These are phyloP conservation scores for Omphaloscelis lunosa DNA, from an alignment of 2,888 invertebrate species.

Conservation along the genomic window DNA sequence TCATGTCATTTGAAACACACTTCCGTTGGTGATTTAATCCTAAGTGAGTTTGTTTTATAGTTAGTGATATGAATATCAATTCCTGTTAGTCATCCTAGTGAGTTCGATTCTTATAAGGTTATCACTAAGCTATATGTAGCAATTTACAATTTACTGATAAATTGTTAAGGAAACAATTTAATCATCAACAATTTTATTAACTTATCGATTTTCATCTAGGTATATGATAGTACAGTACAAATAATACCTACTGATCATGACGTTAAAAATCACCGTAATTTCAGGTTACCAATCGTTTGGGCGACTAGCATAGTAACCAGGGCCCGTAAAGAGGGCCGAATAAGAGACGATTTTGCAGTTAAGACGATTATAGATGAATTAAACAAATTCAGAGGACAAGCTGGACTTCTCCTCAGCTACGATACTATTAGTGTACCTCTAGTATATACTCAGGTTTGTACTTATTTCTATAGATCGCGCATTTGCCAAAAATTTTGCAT, in stretches of 20 bases:
- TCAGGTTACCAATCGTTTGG: slow-evolving; percentile 96
- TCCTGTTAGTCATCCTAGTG: slow-evolving; percentile 10
- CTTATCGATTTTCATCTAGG: background rate
- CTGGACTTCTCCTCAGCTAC: slow-evolving; percentile 94
- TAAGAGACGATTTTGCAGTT: slow-evolving; percentile 97
- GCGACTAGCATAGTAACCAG: slow-evolving; percentile 97
- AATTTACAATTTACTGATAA: slow-evolving; percentile 50
- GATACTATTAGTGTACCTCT: slow-evolving; percentile 95
- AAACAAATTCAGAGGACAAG: slow-evolving; percentile 95
- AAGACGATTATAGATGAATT: slow-evolving; percentile 97
- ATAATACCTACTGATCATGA: background rate
- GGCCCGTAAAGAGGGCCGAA: slow-evolving; percentile 97
- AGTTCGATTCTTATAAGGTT: slow-evolving; percentile 12
- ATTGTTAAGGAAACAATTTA: slow-evolving; percentile 40
- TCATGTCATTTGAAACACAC: background rate
- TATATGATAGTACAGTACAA: background rate
- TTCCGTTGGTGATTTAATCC: slow-evolving; percentile 16
- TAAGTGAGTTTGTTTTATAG: slow-evolving; percentile 8
- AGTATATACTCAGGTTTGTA: slow-evolving; percentile 94
- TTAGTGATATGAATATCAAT: slow-evolving; percentile 35
- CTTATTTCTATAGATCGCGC: background rate
- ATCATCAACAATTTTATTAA: slow-evolving; percentile 19
- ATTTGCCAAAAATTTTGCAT: background rate
- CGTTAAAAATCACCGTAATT: slow-evolving; percentile 44
- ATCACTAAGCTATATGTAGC: slow-evolving; percentile 8